Percentiles rank a stretch among this genome's conserved stretches.
Evolutionary conservation across 1,140 invertebrate genomes (phyloP).

Genomic region (Lasioglossum baleicum): DNA sequence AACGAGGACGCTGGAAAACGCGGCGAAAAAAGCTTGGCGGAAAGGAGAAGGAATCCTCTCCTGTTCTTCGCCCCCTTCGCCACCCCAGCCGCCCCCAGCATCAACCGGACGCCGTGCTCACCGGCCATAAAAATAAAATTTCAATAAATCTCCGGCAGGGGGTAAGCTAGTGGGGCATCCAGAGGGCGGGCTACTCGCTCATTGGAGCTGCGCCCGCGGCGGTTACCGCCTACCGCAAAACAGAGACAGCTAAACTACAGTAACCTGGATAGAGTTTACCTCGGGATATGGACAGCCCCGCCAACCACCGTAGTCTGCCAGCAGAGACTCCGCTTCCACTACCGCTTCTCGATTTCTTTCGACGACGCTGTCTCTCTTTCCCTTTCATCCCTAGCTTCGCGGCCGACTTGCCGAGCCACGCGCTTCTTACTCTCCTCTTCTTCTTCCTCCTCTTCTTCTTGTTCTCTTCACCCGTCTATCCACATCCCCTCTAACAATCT

Average conservation of each 20-base stretch:
- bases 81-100: constrained; percentile 38
- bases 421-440: constrained; percentile 7
- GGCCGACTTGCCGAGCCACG: neutral
- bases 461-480: neutral
- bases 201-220: constrained; percentile 68
- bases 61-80: constrained; percentile 49
- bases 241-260: constrained; percentile 65
- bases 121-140: constrained; percentile 81
- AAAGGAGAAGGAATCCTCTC: constrained; percentile 63
- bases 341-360: constrained; percentile 35
- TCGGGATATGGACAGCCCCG: constrained; percentile 64
- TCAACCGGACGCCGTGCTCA: constrained; percentile 63
- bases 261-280: constrained; percentile 66
- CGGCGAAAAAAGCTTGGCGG: constrained; percentile 42
- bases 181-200: constrained; percentile 72
- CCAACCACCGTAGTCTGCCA: constrained; percentile 48
- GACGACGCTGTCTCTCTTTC: neutral
- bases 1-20: constrained; percentile 28
- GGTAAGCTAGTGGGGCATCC: constrained; percentile 71
- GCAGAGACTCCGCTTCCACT: constrained; percentile 37
- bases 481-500: neutral
- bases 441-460: neutral
- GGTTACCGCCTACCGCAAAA: constrained; percentile 75
- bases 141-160: constrained; percentile 78
- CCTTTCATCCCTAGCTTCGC: neutral